A percentile compares a stretch with the other conserved stretches of the same genome.
These are phyloP conservation scores for Clarias batrachus DNA, from an alignment of 2,113 vertebrate species.

Conservation along the genomic window DNA sequence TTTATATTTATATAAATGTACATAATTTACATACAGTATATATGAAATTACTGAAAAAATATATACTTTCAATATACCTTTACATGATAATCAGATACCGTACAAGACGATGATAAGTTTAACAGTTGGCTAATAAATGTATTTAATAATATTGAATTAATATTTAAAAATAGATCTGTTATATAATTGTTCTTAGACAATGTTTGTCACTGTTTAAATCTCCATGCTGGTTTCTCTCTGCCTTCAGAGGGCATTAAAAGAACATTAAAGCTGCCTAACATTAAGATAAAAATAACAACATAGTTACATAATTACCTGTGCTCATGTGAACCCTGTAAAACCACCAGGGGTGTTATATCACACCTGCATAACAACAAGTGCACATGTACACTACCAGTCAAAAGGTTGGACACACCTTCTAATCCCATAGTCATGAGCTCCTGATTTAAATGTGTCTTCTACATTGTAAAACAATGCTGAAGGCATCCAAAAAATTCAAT, in stretches of 20 bases:
- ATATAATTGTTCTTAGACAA: not conserved
- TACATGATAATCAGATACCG: not conserved
- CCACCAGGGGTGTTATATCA: not conserved
- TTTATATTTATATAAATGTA: not conserved
- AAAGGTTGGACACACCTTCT: no score
- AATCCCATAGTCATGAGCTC: no score
- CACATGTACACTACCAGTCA: not conserved
- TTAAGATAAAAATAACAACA: not conserved
- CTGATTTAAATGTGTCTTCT: no score
- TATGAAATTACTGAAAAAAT: no score
- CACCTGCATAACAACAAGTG: not conserved
- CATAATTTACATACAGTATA: no score
- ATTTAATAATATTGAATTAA: not conserved
- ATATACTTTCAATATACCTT: not conserved
- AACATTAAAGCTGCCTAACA: not conserved
- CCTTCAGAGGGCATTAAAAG: not conserved
- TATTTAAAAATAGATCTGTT: not conserved
- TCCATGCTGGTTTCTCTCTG: not conserved
- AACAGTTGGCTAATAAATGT: not conserved
- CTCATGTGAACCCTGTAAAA: not conserved
- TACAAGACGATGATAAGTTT: not conserved
- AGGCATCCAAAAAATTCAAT: no score
- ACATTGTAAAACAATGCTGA: no score
- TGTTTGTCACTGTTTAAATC: not conserved
- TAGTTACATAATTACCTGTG: not conserved